Percentiles rank a stretch among this genome's conserved stretches.
phyloP scores from a whole-genome alignment of 2,113 vertebrate species.

The Delphinus delphis region DNA sequence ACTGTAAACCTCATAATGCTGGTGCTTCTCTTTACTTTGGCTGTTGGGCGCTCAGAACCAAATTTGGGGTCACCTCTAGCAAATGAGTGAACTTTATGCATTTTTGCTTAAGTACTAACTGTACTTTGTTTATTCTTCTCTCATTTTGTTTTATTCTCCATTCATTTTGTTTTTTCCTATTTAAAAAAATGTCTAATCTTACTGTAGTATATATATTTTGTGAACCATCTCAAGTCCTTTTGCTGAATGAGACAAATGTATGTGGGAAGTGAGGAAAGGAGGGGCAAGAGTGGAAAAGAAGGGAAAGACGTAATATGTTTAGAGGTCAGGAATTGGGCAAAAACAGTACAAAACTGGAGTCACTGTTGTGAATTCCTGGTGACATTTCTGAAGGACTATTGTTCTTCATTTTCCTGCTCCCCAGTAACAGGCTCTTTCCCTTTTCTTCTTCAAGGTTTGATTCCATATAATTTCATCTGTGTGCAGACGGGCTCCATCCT shows the following conservation, averaged over 20 bases:
- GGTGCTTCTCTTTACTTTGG: background rate
- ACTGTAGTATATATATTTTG: background rate
- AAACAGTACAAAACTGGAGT: background rate
- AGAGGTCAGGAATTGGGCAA: background rate
- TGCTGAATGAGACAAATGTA: background rate
- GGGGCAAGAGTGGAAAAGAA: background rate
- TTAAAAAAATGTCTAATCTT: background rate
- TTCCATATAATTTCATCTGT: conserved; percentile 98
- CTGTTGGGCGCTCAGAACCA: background rate
- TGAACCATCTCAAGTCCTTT: background rate
- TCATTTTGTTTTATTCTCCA: background rate
- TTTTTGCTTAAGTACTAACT: background rate
- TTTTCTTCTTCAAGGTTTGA: conserved; percentile 86
- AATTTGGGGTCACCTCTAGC: background rate
- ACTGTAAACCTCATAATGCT: background rate
- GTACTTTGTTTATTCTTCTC: background rate
- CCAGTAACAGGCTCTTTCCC: background rate
- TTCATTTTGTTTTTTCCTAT: background rate
- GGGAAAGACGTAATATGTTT: background rate
- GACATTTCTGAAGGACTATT: background rate
- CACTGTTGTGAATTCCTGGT: background rate
- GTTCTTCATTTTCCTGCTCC: background rate
- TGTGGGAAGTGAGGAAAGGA: background rate
- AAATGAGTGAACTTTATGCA: background rate
- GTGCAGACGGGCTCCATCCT: conserved; percentile 97